Evolutionary conservation across 1,140 invertebrate species (phyloP).

Genomic region (Saccostrea echinata): DNA sequence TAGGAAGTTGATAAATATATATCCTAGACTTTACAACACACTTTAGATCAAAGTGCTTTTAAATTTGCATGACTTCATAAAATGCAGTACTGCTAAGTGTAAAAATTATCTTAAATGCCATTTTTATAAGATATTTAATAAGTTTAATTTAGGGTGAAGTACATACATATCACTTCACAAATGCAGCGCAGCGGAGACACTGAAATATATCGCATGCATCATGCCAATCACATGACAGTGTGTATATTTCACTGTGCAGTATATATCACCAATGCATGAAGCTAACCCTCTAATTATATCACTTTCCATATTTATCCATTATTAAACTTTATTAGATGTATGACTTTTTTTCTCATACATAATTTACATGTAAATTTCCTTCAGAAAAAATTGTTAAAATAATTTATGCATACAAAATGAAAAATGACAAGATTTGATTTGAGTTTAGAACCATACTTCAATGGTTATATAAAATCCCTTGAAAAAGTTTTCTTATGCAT

Average conservation of each 20-base stretch:
- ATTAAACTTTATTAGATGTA: neutral
- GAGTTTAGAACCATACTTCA: too few relatives aligned
- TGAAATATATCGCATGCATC: neutral
- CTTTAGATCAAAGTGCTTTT: neutral
- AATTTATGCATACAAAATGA: too few relatives aligned
- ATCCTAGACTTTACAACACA: neutral
- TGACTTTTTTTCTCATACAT: neutral
- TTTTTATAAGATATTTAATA: neutral
- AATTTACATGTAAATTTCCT: too few relatives aligned
- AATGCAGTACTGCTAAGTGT: neutral
- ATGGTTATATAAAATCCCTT: too few relatives aligned
- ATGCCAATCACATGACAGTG: neutral
- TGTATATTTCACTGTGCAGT: neutral
- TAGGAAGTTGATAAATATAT: conserved; percentile 17
- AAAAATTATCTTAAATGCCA: neutral
- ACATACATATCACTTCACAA: too few relatives aligned
- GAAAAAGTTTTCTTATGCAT: too few relatives aligned
- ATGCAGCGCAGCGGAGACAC: neutral
- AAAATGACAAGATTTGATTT: too few relatives aligned
- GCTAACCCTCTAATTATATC: neutral
- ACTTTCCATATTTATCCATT: neutral
- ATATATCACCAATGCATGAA: neutral
- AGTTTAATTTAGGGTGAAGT: too few relatives aligned
- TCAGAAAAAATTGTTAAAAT: too few relatives aligned
- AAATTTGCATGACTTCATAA: neutral